Conservation (phyloP, 2,797 vertebrate species). For the Tragelaphus oryx region DNA sequence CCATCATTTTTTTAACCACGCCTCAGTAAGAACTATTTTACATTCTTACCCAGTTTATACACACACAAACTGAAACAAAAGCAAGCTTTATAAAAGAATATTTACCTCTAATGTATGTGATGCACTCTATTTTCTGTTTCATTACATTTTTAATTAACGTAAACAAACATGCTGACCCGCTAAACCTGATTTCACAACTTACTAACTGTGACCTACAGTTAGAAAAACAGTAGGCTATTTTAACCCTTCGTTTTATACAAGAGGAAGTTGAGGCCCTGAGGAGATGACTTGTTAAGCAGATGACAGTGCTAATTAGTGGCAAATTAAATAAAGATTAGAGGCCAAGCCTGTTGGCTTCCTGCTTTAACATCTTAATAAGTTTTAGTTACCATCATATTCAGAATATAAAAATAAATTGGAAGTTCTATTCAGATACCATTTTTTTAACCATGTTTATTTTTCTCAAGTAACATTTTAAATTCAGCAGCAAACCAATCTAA, state of each 20-base stretch:
- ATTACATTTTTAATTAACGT: not conserved
- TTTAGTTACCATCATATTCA: not conserved
- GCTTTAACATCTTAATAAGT: constrained; percentile 15
- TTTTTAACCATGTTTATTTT: not conserved
- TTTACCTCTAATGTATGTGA: not conserved
- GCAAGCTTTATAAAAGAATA: not conserved
- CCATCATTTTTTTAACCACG: not conserved
- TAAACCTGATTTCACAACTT: constrained; percentile 28
- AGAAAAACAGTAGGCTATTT: constrained; percentile 30
- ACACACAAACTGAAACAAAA: not conserved
- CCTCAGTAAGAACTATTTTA: constrained; percentile 29
- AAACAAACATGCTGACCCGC: constrained; percentile 16
- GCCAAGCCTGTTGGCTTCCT: not conserved
- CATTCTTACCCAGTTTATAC: not conserved
- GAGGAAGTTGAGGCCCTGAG: not conserved
- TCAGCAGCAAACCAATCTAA: not conserved
- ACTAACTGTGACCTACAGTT: constrained; percentile 37
- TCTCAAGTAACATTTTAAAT: not conserved
- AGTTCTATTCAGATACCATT: not conserved
- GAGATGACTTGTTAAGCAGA: not conserved
- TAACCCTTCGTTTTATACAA: not conserved
- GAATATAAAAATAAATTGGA: constrained; percentile 21
- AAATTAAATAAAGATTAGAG: constrained; percentile 20
- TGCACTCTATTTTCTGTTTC: not conserved
- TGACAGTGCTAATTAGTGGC: constrained; percentile 42